These are phyloP conservation scores for Drosophila testacea DNA, from an alignment of 2,888 invertebrate genomes.

Conservation along the genomic window DNA sequence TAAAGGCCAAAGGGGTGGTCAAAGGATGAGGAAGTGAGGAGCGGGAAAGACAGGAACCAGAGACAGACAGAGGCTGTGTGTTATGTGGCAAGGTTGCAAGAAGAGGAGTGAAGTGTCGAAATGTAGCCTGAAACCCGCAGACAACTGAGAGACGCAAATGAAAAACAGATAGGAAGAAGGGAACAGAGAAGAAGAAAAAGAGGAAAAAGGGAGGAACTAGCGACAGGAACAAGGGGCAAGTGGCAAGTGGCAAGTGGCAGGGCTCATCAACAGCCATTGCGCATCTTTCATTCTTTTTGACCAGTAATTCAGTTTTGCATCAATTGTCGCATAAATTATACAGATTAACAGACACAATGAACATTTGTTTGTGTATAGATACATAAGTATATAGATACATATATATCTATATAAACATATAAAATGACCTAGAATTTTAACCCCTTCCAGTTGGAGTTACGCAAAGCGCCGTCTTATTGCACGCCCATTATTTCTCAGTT, in stretches of 20 bases:
- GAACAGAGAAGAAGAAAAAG: neutral
- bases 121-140: slow-evolving; percentile 17
- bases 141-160: slow-evolving; percentile 12
- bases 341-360: slow-evolving; percentile 62
- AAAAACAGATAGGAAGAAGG: neutral
- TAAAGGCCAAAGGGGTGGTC: slow-evolving; percentile 40
- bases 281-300: slow-evolving; percentile 56
- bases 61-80: slow-evolving; percentile 4
- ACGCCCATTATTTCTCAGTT: too few relatives aligned
- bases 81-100: slow-evolving; percentile 16
- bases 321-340: slow-evolving; percentile 79
- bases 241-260: neutral
- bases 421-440: neutral
- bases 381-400: slow-evolving; percentile 1
- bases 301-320: slow-evolving; percentile 67
- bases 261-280: slow-evolving; percentile 33
- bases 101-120: neutral
- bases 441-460: too few relatives aligned
- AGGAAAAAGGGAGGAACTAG: neutral
- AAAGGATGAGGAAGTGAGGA: neutral
- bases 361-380: neutral
- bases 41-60: neutral
- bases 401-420: neutral
- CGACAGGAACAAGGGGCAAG: neutral
- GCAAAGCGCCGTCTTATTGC: too few relatives aligned